Percentiles rank a stretch among this genome's conserved stretches.
Conservation (phyloP, 2,888 invertebrate species). For the Cosmia pyralina region DNA sequence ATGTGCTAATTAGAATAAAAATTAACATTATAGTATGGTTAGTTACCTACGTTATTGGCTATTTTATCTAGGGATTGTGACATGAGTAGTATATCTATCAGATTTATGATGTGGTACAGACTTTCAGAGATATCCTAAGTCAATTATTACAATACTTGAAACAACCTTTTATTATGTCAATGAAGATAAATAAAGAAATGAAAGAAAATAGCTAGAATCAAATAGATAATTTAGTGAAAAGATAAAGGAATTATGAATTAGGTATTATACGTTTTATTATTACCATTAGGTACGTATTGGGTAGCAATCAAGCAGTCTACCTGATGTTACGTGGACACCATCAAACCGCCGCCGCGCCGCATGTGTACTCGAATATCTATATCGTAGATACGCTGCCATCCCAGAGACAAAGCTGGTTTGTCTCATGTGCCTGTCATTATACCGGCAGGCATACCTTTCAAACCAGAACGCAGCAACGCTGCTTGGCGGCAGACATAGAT, state of each 20-base stretch:
- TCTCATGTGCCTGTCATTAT: not conserved
- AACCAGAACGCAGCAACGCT: too few relatives aligned
- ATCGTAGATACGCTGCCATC: not conserved
- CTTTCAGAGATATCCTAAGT: not conserved
- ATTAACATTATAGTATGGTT: not conserved
- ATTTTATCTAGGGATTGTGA: not conserved
- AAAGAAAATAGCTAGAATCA: not conserved
- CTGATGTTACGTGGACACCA: not conserved
- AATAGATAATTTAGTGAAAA: not conserved
- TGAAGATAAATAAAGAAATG: not conserved
- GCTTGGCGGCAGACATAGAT: too few relatives aligned
- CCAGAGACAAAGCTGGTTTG: not conserved
- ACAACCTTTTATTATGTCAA: not conserved
- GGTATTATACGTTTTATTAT: not conserved
- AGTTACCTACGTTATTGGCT: not conserved
- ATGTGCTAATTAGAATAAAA: constrained; percentile 7
- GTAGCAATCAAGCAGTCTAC: too few relatives aligned
- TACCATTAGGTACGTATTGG: not conserved
- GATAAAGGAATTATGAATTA: not conserved
- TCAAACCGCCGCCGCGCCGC: too few relatives aligned
- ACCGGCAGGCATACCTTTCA: too few relatives aligned
- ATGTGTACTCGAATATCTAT: too few relatives aligned
- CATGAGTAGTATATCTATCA: not conserved
- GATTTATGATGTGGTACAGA: not conserved
- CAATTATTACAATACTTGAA: constrained; percentile 16